Percentiles rank a stretch among this genome's conserved stretches.
These are phyloP conservation scores for Athripsodes cinereus DNA, from an alignment of 2,888 invertebrate species.

Conservation along the genomic window DNA sequence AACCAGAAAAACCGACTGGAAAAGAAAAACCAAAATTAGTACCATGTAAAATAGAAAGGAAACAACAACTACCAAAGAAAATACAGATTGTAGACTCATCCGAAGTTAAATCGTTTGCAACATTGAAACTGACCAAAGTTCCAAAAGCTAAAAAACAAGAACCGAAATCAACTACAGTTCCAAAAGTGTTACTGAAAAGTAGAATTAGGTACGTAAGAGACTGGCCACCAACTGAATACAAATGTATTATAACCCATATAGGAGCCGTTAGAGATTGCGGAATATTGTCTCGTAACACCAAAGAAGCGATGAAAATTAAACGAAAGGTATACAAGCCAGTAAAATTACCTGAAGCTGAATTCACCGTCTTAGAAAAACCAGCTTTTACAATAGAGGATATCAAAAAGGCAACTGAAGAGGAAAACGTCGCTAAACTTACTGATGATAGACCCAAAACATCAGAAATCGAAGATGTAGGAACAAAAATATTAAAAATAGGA, in stretches of 20 bases:
- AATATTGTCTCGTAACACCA: conserved; percentile 43
- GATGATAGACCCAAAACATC: conserved; percentile 7
- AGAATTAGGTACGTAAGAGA: conserved; percentile 15
- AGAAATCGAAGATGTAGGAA: conserved; percentile 27
- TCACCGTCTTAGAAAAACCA: conserved; percentile 41
- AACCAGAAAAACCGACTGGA: conserved; percentile 5
- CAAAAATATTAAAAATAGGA: conserved; percentile 29
- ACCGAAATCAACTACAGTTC: conserved; percentile 11
- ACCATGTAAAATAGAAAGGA: conserved; percentile 24
- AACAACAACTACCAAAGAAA: conserved; percentile 21
- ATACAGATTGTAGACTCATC: conserved; percentile 14
- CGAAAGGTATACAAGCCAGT: conserved; percentile 34
- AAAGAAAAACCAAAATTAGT: conserved; percentile 19
- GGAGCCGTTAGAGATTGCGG: conserved; percentile 33
- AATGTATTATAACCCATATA: conserved; percentile 24
- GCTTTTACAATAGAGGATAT: conserved; percentile 40
- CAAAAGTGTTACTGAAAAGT: conserved; percentile 22
- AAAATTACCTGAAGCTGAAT: conserved; percentile 32
- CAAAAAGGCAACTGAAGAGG: conserved; percentile 31
- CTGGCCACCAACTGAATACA: conserved; percentile 30
- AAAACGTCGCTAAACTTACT: conserved; percentile 25
- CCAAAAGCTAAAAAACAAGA: conserved; percentile 14
- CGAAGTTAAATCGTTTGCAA: conserved; percentile 18
- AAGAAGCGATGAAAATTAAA: conserved; percentile 41
- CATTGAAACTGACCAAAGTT: conserved; percentile 18